Evolutionary conservation across 2,113 vertebrate genomes (phyloP), one percentile per base, ranked within the genome.

Genomic region (Uria aalge): DNA sequence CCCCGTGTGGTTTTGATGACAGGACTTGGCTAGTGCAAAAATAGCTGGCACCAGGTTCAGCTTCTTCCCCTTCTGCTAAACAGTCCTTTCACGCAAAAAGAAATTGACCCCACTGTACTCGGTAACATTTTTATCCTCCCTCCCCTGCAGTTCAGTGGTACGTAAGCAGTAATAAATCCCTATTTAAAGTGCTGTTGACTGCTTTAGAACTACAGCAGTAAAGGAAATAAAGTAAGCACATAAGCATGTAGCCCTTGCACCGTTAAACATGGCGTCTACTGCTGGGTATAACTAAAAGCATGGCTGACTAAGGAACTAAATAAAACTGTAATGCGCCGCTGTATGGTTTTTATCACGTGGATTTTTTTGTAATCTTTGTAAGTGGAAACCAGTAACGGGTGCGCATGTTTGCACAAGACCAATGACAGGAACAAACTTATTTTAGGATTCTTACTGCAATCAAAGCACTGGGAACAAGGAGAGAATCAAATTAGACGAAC

Each of bases 221-320:
- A 94, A 95, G 76, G 93, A 96, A 96, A 96, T 68, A 91, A 78
- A 93, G 95, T 93, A 92, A 96, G 76, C 93, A 91, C 89, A 84
- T 60, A 96, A 95, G 89, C 91, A 96, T 64, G 74, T 66, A 45
- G 91, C 77, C 62, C 60, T 85, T 87, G 87, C 60, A 43, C n/a
- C 64, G 77, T 87, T 78, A 94, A 95, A 96, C 66, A 26, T 22
- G 68, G 67, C 11, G 30, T 64, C 92, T 50, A 17, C 32, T 71
- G 59, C 63, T 77, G 73, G 41, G 24, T 76, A 41, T 57, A 73
- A 79, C 92, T 74, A 82, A 96, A 82, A 93, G 57, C 77, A 68
- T 4, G 8, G 69, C 26, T 91, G 92, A 93, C 81, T 69, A 79
- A 92, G 71, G 74, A 89, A 90, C 90, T 94, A 96, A 95, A 94